Conservation (phyloP, 2,888 invertebrate species). For the Strigamia transsilvanica region DNA sequence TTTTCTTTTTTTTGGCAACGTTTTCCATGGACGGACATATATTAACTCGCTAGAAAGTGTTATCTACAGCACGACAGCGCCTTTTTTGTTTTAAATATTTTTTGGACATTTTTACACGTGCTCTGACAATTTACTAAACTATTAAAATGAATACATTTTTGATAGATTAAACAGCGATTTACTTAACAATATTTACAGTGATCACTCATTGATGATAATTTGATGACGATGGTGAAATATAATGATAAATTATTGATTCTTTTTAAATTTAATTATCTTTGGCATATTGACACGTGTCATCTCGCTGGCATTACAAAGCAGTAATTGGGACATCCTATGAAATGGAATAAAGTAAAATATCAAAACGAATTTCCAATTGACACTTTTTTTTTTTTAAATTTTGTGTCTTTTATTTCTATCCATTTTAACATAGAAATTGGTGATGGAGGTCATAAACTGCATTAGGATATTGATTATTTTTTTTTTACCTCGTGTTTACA, state of each 20-base stretch:
- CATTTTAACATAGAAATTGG: slow-evolving; percentile 7
- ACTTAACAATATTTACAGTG: slow-evolving; percentile 3
- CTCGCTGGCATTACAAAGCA: not conserved
- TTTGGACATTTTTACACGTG: not conserved
- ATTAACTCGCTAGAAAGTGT: not conserved
- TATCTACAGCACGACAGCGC: not conserved
- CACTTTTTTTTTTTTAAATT: too few relatives aligned
- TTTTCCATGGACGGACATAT: not conserved
- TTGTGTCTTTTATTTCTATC: not conserved
- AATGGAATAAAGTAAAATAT: not conserved
- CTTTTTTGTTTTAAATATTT: not conserved
- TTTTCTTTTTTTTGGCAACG: slow-evolving; percentile 17
- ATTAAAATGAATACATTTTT: not conserved
- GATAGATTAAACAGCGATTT: not conserved
- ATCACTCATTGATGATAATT: not conserved
- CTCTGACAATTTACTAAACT: not conserved
- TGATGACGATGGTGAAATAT: not conserved
- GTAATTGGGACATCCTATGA: slow-evolving; percentile 6
- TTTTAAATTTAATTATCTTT: slow-evolving; percentile 3
- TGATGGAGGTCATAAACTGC: not conserved
- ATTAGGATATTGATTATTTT: not conserved
- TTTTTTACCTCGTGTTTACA: not conserved
- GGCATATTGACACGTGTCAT: not conserved
- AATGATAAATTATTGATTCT: not conserved
- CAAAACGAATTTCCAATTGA: not conserved